Evolutionary conservation across 1,140 invertebrate genomes (phyloP), one percentile per base, ranked within the genome.

Genomic region (Schlechtendalia chinensis): DNA sequence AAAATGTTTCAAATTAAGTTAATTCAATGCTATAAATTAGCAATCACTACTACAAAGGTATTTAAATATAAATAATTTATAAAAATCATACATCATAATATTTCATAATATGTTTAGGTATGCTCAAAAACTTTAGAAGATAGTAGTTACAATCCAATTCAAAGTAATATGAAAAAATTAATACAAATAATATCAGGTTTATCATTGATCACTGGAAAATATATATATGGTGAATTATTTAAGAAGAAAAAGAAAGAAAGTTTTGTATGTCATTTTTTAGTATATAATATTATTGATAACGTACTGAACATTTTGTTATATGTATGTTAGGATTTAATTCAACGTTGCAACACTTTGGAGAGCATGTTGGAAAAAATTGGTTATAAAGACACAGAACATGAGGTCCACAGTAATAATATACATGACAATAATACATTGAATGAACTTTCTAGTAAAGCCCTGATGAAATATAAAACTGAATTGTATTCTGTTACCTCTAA

Each of bases 221-320:
- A 59, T 27, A 19, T 77, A 17, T 79, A 45, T 61, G 32, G 74
- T 5, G 32, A 61, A 59, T n/a, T 79, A 63, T 79, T 17, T 47
- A 63, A 61, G 11, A 47, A 79, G 14, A 79, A 63, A 50, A 79
- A 61, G n/a, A 19, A 79, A 61, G 74, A 61, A 79, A 79, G 54
- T 61, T 59, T 71, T 53, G 69, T 71, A 54, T 10, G 69, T 53
- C 17, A 29, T 29, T 17, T 0, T 61, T 61, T 19, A 12, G 59
- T 19, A 39, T 61, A 61, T n/a, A n/a, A n/a, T n/a, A n/a, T n/a
- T n/a, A n/a, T n/a, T n/a, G n/a, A 29, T 39, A 29, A 19, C 17
- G 5, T 16, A 17, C 5, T 29, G 8, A 11, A 50, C 47, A 12
- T 50, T 50, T 50, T 12, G 8, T 71, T 16, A 11, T 22, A n/a